Evolutionary conservation across 2,113 vertebrate genomes (phyloP).

Genomic region (Baryphthengus martii): DNA sequence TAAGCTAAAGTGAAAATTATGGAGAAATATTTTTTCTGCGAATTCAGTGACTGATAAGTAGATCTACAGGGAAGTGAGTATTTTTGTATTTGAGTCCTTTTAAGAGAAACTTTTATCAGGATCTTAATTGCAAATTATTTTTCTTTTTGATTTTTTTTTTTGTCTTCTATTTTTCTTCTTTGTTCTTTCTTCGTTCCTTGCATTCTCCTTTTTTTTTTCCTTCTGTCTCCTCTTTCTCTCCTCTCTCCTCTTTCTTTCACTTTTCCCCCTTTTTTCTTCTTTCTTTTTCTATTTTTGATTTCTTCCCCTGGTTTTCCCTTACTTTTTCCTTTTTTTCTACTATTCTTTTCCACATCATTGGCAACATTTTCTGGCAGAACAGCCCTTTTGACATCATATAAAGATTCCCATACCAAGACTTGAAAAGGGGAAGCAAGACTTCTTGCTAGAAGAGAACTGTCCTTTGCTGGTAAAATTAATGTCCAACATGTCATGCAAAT

Average conservation of each 20-base stretch:
- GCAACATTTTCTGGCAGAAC: background rate
- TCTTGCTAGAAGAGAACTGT: background rate
- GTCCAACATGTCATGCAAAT: background rate
- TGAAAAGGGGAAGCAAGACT: background rate
- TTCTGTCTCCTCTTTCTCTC: background rate
- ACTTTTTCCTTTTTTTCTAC: background rate
- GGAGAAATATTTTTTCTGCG: background rate
- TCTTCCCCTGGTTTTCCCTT: background rate
- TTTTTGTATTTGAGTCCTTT: background rate
- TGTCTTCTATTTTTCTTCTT: background rate
- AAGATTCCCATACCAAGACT: background rate
- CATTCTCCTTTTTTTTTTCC: accelerated
- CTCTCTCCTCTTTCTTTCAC: background rate
- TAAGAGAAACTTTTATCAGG: background rate
- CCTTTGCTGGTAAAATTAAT: background rate
- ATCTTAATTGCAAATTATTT: background rate
- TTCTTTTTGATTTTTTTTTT: background rate
- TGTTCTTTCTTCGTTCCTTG: accelerated
- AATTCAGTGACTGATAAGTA: background rate
- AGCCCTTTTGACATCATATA: background rate
- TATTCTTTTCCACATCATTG: background rate
- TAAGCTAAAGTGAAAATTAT: background rate
- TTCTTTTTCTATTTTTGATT: background rate
- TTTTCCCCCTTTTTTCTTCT: accelerated
- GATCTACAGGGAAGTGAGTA: background rate